Conservation (phyloP, 2,113 vertebrate species). For the Talpa occidentalis region DNA sequence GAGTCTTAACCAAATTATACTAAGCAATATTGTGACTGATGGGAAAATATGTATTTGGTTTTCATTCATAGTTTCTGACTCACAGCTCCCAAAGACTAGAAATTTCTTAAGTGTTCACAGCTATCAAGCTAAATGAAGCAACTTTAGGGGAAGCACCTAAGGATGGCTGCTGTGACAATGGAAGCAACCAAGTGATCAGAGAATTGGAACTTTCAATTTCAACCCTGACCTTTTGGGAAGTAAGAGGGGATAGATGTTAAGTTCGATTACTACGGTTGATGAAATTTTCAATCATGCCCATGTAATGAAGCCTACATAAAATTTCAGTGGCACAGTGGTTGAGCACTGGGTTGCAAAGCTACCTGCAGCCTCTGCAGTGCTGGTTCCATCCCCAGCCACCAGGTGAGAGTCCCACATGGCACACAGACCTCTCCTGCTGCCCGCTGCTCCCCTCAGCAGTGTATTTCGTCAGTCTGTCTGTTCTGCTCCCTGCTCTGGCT, state of each 20-base stretch:
- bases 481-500: no score
- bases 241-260: not conserved
- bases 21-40: not conserved
- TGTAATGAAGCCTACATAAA: not conserved
- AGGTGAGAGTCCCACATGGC: no score
- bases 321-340: no score
- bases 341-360: no score
- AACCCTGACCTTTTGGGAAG: not conserved
- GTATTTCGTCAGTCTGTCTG: no score
- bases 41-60: not conserved
- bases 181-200: not conserved
- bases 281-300: not conserved
- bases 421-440: no score
- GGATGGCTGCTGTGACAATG: not conserved
- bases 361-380: no score
- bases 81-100: not conserved
- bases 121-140: not conserved
- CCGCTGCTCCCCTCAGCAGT: no score
- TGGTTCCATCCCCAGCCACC: no score
- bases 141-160: not conserved
- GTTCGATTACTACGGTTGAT: not conserved
- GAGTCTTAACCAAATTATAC: not conserved
- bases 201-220: not conserved
- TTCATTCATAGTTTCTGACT: not conserved
- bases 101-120: not conserved